Base-by-base conservation (phyloP, 2,888 invertebrate genomes). In the Drosophila mettleri region DNA sequence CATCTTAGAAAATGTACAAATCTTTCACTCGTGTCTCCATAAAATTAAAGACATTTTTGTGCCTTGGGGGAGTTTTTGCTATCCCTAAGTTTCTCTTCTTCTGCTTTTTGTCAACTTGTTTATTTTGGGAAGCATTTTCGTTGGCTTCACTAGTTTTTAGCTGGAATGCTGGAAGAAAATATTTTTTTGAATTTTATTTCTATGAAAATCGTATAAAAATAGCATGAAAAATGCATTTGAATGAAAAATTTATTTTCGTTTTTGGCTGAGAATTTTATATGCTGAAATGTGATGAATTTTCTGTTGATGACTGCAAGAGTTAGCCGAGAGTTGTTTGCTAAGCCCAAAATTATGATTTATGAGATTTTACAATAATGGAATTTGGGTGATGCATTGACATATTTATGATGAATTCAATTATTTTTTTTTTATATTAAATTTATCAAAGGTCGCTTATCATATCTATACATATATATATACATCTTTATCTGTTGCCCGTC, bases 101-200 rank as follows among this genome's bases (percentile, higher is more conserved):
- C 34, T 24, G 24, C 24, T 45, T 61, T 59, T 36, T 41, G 54
- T 43, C 57, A 43, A 60, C 70, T 66, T 71, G 48, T 78, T 78
- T 83, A 77, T 80, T 78, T 83, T 69, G 68, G 51, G 62, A 53
- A n/a, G n/a, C n/a, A 39, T 33, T 34, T 48, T 39, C 29, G 45
- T 55, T 5, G 2, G 2, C 8, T 46, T 57, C 60, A n/a, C 33
- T 39, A 3, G 20, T 34, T 43, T n/a, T 24, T 61, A 20, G 49
- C n/a, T 46, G 27, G 4, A 39, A 31, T 18, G 12, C 10, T 16
- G 46, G 29, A 12, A 18, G 41, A 41, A 43, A 53, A 22, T 46
- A 27, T 12, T n/a, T 31, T 31, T 24, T 62, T 18, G 9, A 4
- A 62, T 67, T 55, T 55, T 16, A 38, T 80, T 74, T 80, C 68